Percentiles rank a stretch among this genome's conserved stretches.
Evolutionary conservation across 2,113 vertebrate species (phyloP).

Genomic region (Boulengeromyrus knoepffleri): DNA sequence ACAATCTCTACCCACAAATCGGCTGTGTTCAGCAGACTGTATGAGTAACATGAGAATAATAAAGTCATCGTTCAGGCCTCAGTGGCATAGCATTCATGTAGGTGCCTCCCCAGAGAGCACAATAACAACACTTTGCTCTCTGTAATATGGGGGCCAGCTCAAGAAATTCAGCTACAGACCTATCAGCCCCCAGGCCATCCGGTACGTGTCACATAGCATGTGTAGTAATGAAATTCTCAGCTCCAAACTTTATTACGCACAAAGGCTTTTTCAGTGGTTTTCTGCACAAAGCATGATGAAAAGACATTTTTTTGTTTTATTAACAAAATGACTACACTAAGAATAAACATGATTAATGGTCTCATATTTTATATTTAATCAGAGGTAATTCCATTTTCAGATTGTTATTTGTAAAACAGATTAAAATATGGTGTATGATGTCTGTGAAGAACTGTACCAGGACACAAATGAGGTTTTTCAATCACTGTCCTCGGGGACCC

Average conservation of each 20-base stretch:
- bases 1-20: neutral
- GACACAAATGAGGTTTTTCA: neutral
- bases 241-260: neutral
- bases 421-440: neutral
- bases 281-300: neutral
- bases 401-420: neutral
- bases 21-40: neutral
- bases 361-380: neutral
- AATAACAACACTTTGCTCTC: neutral
- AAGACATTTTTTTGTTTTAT: conserved; percentile 1
- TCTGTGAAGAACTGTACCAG: neutral
- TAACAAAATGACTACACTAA: neutral
- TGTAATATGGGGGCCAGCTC: neutral
- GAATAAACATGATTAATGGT: neutral
- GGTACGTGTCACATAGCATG: neutral
- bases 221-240: neutral
- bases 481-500: neutral
- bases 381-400: neutral
- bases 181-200: neutral
- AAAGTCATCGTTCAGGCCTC: neutral
- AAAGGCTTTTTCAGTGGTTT: neutral
- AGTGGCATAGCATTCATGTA: neutral
- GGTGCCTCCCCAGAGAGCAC: neutral
- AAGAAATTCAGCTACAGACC: neutral
- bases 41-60: neutral